Evolutionary conservation across 1,140 invertebrate species (phyloP).

Genomic region (Sarcophaga bullata): DNA sequence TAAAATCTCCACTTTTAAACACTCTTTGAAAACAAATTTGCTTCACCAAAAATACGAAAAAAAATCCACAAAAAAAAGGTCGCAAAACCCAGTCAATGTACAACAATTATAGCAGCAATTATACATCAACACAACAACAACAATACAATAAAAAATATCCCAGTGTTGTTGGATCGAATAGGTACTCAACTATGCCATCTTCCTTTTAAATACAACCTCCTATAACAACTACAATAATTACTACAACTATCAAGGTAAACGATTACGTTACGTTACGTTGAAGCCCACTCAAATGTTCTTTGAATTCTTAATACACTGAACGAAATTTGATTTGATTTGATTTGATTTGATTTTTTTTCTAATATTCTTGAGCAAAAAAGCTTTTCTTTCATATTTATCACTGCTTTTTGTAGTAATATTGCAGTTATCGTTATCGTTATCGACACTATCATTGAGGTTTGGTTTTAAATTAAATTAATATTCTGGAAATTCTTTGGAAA

Average conservation of each 20-base stretch:
- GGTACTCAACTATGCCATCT: conserved; percentile 44
- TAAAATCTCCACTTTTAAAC: background rate
- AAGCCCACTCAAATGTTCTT: too few species aligned
- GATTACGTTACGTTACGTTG: background rate
- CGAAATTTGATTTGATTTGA: too few species aligned
- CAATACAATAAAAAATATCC: conserved; percentile 40
- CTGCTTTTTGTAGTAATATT: too few species aligned
- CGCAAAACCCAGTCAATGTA: conserved; percentile 39
- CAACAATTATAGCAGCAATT: conserved; percentile 45
- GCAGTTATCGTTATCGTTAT: too few species aligned
- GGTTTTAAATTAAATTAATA: too few species aligned
- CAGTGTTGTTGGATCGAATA: conserved; percentile 43
- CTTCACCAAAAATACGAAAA: too few species aligned
- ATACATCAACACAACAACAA: conserved; percentile 37
- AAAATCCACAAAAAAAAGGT: conserved; percentile 29
- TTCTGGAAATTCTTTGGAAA: too few species aligned
- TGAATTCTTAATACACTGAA: too few species aligned
- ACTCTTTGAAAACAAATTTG: background rate
- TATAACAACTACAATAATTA: conserved; percentile 53
- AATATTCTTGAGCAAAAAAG: too few species aligned
- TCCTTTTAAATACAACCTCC: conserved; percentile 47
- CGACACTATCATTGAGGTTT: too few species aligned
- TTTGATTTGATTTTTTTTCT: too few species aligned
- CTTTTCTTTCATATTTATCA: too few species aligned
- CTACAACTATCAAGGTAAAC: conserved; percentile 60